These are phyloP conservation scores for Pitta sordida DNA, from an alignment of 2,113 vertebrate species.

Conservation along the genomic window DNA sequence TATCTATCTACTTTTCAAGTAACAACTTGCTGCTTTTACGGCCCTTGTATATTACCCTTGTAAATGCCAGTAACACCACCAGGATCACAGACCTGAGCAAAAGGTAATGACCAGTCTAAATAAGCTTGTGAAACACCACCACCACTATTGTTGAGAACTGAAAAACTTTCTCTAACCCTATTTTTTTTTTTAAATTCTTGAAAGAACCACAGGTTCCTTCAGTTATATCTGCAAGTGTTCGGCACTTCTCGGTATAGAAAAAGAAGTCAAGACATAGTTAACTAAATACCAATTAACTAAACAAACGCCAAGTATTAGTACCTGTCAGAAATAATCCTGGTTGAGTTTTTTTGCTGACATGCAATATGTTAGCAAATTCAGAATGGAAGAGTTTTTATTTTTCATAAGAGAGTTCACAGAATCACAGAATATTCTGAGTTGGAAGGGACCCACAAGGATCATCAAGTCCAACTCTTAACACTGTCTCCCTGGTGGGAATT, in stretches of 20 bases:
- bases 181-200: not conserved
- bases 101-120: not conserved
- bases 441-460: too few relatives aligned
- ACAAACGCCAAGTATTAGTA: not conserved
- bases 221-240: not conserved
- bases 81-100: not conserved
- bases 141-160: not conserved
- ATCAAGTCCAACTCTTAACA: too few relatives aligned
- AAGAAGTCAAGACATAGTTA: not conserved
- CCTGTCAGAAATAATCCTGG: not conserved
- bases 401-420: not conserved
- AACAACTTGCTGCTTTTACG: not conserved
- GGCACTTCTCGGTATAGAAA: not conserved
- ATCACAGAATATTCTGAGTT: too few relatives aligned
- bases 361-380: not conserved
- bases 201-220: not conserved
- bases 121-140: not conserved
- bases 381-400: not conserved
- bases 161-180: not conserved
- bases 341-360: not conserved
- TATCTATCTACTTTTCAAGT: not conserved
- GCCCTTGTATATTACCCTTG: not conserved
- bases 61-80: not conserved
- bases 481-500: too few relatives aligned
- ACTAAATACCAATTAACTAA: not conserved